Conservation (phyloP, 1,140 invertebrate genomes). For the Zaprionus ornatus region DNA sequence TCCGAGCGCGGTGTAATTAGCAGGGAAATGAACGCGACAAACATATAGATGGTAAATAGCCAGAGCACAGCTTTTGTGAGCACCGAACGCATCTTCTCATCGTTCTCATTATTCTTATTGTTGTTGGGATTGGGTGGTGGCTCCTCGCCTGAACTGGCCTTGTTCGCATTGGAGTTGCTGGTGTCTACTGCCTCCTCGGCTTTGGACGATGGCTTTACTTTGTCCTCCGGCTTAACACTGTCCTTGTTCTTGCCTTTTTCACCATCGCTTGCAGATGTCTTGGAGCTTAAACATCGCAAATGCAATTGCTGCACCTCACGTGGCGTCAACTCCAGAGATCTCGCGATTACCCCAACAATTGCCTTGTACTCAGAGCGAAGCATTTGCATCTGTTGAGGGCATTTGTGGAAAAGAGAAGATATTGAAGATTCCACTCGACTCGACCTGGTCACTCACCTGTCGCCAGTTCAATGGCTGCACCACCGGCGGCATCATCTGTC, state of each 20-base stretch:
- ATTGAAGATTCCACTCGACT: background rate
- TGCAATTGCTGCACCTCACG: constrained; percentile 59
- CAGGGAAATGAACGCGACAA: constrained; percentile 88
- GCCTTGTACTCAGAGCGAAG: constrained; percentile 84
- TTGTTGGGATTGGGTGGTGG: constrained; percentile 85
- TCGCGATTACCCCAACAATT: constrained; percentile 77
- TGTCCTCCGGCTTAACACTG: constrained; percentile 64
- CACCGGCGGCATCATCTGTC: constrained; percentile 8
- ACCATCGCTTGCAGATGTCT: constrained; percentile 13
- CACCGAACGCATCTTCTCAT: constrained; percentile 88
- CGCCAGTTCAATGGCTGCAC: constrained; percentile 59
- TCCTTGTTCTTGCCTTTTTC: constrained; percentile 32
- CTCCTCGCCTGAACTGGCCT: constrained; percentile 34
- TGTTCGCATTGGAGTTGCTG: constrained; percentile 6
- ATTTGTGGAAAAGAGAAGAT: no score
- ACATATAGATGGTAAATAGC: constrained; percentile 90
- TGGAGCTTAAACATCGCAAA: constrained; percentile 52
- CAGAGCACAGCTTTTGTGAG: constrained; percentile 90
- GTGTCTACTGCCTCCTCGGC: background rate
- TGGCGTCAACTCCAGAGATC: constrained; percentile 66
- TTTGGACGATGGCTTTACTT: constrained; percentile 4
- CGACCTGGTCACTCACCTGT: constrained; percentile 45
- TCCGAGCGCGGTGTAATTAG: constrained; percentile 89
- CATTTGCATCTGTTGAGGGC: constrained; percentile 57
- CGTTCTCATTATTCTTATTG: constrained; percentile 86